Conservation (phyloP, 2,113 vertebrate species). For the Danionella cerebrum region DNA sequence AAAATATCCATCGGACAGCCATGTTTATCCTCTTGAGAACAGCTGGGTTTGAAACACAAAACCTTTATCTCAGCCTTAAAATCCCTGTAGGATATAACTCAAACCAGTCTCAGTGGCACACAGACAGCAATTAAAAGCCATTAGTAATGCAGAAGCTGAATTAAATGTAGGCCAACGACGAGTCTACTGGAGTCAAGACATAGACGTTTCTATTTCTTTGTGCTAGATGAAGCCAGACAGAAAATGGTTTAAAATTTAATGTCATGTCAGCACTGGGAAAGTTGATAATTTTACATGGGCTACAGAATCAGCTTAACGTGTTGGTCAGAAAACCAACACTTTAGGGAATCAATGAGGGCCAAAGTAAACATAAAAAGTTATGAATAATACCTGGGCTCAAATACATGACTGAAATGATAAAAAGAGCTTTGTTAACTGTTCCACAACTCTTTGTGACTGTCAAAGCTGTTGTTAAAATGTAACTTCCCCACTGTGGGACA, state of each 20-base stretch:
- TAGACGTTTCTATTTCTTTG: not conserved
- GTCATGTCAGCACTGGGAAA: not conserved
- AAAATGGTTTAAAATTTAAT: not conserved
- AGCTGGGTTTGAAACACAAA: not conserved
- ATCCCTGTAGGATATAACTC: not conserved
- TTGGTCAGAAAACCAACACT: not conserved
- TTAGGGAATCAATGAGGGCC: too few relatives aligned
- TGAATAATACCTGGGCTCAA: too few relatives aligned
- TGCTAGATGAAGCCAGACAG: not conserved
- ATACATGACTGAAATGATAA: too few relatives aligned
- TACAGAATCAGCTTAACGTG: not conserved
- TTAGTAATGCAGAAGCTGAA: constrained; percentile 17
- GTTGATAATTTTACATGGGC: not conserved
- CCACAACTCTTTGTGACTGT: too few relatives aligned
- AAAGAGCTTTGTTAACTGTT: too few relatives aligned
- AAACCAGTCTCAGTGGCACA: constrained; percentile 8
- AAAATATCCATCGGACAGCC: not conserved
- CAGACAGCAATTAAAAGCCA: constrained; percentile 14
- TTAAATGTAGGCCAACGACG: not conserved
- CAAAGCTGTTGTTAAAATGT: too few relatives aligned
- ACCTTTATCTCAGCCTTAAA: not conserved
- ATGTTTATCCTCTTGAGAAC: not conserved
- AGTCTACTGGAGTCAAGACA: not conserved
- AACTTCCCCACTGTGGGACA: too few relatives aligned
- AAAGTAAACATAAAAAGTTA: too few relatives aligned